Percentiles rank a stretch among this genome's conserved stretches.
Conservation (phyloP, 2,113 vertebrate genomes). For the Enhydra lutris region DNA sequence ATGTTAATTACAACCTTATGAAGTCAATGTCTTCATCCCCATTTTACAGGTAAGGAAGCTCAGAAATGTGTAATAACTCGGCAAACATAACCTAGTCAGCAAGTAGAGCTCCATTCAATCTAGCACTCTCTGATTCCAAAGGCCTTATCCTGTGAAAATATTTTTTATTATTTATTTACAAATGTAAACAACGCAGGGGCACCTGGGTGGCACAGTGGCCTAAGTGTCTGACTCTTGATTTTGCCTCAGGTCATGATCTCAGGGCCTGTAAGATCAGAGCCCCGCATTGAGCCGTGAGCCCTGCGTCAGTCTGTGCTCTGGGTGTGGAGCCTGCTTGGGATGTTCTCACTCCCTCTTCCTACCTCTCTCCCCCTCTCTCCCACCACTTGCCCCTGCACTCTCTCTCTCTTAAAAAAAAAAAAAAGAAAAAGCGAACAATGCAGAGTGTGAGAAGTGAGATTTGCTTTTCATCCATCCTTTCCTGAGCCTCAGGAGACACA, state of each 20-base stretch:
- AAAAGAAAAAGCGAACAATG: not conserved
- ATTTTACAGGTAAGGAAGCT: not conserved
- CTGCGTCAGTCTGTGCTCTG: not conserved
- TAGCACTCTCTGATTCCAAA: not conserved
- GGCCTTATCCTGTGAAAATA: not conserved
- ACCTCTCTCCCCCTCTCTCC: not conserved
- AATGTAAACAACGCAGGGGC: not conserved
- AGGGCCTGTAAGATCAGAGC: not conserved
- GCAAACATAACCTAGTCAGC: not conserved
- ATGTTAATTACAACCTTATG: not conserved
- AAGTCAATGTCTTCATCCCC: not conserved
- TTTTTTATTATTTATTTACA: not conserved
- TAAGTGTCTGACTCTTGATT: not conserved
- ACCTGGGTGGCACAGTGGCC: not conserved
- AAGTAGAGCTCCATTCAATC: not conserved
- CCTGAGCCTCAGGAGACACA: not conserved
- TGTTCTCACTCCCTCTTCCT: not conserved
- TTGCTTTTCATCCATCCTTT: not conserved
- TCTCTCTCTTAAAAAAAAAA: not conserved
- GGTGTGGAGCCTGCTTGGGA: not conserved
- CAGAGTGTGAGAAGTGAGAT: not conserved
- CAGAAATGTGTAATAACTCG: not conserved
- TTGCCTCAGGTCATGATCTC: not conserved
- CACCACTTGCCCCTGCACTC: not conserved
- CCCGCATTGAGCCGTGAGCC: rapidly evolving